Evolutionary conservation across 2,797 vertebrate species (phyloP), one percentile per base, ranked within the genome.

Genomic region (Melopsittacus undulatus): DNA sequence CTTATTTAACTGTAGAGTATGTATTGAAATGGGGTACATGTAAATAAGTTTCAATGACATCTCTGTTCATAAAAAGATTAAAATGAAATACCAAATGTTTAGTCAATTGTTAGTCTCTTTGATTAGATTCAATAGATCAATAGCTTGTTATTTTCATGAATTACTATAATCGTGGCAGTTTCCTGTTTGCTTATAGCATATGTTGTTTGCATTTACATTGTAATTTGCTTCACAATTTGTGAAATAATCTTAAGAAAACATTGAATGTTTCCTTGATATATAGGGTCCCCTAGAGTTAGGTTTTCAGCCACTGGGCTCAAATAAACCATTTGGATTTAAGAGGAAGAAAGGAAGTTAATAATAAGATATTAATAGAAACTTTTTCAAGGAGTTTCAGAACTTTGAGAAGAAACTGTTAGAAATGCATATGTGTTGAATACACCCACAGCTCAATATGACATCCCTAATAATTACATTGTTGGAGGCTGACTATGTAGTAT

Each of bases 161-260:
- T 96, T 87, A 92, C 68, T 92, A 36, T 94, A 88, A 95, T 95
- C 92, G 92, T 77, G 52, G 36, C 36, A 82, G 40, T 72, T 83
- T 92, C 32, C 43, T 91, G 56, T 91, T 96, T 94, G 70, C 67
- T 90, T 95, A 73, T 59, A 90, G 38, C 52, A 77, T 48, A 81
- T 43, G 48, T 79, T 92, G 83, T 81, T 94, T 92, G 80, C 80
- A 93, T 91, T 94, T 96, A 79, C 90, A 90, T 95, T 94, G 74
- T 79, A 96, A 92, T 87, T 92, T 95, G 64, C 68, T 32, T 92
- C 87, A 54, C 61, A 78, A 84, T 92, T 95, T 89, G 21, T 1
- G 4, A 81, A 51, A 61, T 49, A 83, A 77, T 84, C 67, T 82
- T 79, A 70, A 82, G 38, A 85, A 84, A 94, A 95, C 10, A 56